phyloP scores from a whole-genome alignment of 2,888 invertebrate species.

The Sussaba pulchella region DNA sequence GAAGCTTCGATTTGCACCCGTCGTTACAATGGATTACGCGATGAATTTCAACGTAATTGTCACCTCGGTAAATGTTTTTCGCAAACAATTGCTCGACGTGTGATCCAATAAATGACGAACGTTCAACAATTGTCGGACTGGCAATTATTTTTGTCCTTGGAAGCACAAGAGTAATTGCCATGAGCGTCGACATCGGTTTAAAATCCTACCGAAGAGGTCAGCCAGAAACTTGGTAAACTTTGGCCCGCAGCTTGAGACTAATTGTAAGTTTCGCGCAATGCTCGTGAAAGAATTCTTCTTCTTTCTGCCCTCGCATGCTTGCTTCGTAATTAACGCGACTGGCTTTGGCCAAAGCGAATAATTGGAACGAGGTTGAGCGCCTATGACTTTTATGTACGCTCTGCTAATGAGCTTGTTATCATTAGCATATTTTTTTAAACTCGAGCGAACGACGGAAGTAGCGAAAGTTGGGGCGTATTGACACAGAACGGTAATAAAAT shows the following conservation, averaged over 20 bases:
- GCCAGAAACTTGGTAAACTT: conserved; percentile 11
- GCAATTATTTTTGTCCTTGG: neutral
- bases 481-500: too few species aligned
- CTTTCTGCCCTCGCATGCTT: neutral
- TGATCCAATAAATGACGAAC: neutral
- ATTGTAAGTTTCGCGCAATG: conserved; percentile 25
- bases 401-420: conserved; percentile 31
- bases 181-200: neutral
- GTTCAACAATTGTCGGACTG: neutral
- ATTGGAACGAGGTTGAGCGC: neutral
- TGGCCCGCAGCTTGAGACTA: neutral
- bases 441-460: too few species aligned
- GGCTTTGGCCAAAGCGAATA: conserved; percentile 19
- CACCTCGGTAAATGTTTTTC: neutral
- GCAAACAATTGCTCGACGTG: neutral
- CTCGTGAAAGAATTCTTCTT: conserved; percentile 3
- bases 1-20: too few species aligned
- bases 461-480: neutral
- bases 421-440: neutral
- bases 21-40: neutral
- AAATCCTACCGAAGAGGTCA: conserved; percentile 6
- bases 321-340: conserved; percentile 26
- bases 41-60: neutral
- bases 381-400: neutral
- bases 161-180: conserved; percentile 17